These are phyloP conservation scores for Medauroidea extradentata DNA, from an alignment of 1,140 invertebrate species.

Conservation along the genomic window DNA sequence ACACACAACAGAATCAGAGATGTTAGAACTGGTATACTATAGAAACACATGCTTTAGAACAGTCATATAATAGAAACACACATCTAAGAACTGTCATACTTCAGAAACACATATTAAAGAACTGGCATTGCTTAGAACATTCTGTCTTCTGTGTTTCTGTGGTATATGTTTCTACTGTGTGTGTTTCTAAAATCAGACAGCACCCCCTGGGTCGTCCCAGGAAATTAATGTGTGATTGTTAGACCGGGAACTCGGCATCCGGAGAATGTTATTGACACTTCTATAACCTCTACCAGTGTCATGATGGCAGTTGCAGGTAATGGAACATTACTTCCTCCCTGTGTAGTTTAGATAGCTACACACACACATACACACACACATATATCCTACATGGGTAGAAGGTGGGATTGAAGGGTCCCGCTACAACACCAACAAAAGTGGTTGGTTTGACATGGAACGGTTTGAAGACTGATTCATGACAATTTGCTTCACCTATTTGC, in stretches of 20 bases:
- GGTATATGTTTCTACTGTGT: too few relatives aligned
- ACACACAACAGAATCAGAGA: too few relatives aligned
- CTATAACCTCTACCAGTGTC: slow-evolving; percentile 28
- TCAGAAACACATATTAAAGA: too few relatives aligned
- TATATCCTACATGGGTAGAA: slow-evolving; percentile 38
- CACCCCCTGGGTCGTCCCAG: slow-evolving; percentile 34
- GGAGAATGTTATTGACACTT: slow-evolving; percentile 29
- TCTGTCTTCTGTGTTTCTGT: too few relatives aligned
- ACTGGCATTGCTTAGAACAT: too few relatives aligned
- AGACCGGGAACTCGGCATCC: slow-evolving; percentile 34
- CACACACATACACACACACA: too few relatives aligned
- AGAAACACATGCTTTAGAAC: too few relatives aligned
- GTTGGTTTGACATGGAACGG: slow-evolving; percentile 31
- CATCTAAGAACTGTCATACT: too few relatives aligned
- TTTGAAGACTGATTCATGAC: slow-evolving; percentile 33
- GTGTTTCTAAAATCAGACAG: too few relatives aligned
- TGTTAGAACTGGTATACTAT: too few relatives aligned
- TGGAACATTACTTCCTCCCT: slow-evolving; percentile 26
- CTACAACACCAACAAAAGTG: slow-evolving; percentile 25
- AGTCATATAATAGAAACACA: too few relatives aligned
- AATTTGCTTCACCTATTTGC: slow-evolving; percentile 25
- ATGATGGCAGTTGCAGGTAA: slow-evolving; percentile 33
- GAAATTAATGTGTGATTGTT: slow-evolving; percentile 26
- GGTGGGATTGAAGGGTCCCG: slow-evolving; percentile 13
- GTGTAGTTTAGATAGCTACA: slow-evolving; percentile 34